These are phyloP conservation scores for Eupithecia tripunctaria DNA, from an alignment of 2,888 invertebrate species.

Conservation along the genomic window DNA sequence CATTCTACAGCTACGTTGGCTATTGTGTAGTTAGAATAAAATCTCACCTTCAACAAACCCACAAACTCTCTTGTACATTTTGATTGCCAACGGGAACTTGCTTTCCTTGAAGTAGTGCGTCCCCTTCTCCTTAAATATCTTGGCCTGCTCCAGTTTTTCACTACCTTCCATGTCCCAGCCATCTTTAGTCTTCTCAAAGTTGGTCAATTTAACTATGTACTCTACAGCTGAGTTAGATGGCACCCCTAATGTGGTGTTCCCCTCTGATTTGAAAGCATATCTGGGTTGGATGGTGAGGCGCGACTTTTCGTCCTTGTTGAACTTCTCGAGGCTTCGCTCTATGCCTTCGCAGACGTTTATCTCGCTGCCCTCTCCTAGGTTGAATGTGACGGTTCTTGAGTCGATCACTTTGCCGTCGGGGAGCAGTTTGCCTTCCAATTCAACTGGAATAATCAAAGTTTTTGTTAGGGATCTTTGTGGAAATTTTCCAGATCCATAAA, in stretches of 20 bases:
- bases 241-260: slow-evolving; percentile 88
- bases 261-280: slow-evolving; percentile 91
- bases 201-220: slow-evolving; percentile 92
- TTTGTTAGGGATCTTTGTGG: neutral
- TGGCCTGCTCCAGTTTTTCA: slow-evolving; percentile 92
- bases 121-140: slow-evolving; percentile 94
- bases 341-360: slow-evolving; percentile 91
- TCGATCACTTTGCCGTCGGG: slow-evolving; percentile 91
- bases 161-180: slow-evolving; percentile 91
- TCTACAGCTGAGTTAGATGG: slow-evolving; percentile 91
- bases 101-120: slow-evolving; percentile 93
- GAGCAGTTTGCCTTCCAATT: slow-evolving; percentile 82
- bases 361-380: slow-evolving; percentile 93
- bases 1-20: too few species aligned
- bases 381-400: slow-evolving; percentile 91
- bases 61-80: slow-evolving; percentile 93
- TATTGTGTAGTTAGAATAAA: neutral
- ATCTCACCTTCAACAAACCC: slow-evolving; percentile 82
- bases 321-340: slow-evolving; percentile 91
- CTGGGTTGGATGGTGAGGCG: slow-evolving; percentile 89
- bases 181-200: slow-evolving; percentile 93
- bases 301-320: slow-evolving; percentile 92
- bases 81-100: slow-evolving; percentile 91
- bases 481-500: neutral
- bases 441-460: slow-evolving; percentile 82